These are phyloP conservation scores for Pteronura brasiliensis DNA, from an alignment of 2,113 vertebrate species.

Conservation along the genomic window DNA sequence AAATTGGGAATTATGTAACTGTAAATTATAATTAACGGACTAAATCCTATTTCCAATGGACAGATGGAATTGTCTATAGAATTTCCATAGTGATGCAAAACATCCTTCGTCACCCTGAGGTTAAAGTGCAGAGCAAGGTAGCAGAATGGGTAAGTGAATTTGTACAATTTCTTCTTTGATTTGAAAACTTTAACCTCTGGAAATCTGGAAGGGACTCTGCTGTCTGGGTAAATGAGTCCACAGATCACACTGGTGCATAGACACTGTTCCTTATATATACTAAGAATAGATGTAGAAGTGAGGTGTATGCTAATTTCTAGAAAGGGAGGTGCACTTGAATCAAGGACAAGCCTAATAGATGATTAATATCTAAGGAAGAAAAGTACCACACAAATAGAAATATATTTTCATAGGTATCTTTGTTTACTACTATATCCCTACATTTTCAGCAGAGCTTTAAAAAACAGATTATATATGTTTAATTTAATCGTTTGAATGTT, in stretches of 20 bases:
- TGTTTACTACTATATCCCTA: background rate
- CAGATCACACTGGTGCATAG: background rate
- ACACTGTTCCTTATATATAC: background rate
- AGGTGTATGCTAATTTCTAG: background rate
- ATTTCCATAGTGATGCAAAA: conserved; percentile 85
- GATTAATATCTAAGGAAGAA: background rate
- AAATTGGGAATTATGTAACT: background rate
- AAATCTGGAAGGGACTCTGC: background rate
- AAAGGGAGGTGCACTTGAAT: background rate
- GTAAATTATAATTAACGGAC: conserved; percentile 22
- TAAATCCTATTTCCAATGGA: conserved; percentile 72
- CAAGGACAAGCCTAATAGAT: background rate
- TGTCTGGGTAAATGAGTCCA: background rate
- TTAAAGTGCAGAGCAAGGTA: conserved; percentile 81
- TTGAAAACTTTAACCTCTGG: background rate
- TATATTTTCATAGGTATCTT: background rate
- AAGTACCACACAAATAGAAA: background rate
- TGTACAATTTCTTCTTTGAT: background rate
- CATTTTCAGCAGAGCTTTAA: background rate
- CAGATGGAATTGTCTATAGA: conserved; percentile 92
- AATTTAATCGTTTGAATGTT: background rate
- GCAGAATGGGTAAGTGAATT: conserved; percentile 88
- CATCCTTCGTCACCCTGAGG: conserved; percentile 46
- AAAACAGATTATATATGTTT: background rate
- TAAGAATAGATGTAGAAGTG: background rate